Evolutionary conservation across 2,797 vertebrate species (phyloP).

Genomic region (Setipinna tenuifilis): DNA sequence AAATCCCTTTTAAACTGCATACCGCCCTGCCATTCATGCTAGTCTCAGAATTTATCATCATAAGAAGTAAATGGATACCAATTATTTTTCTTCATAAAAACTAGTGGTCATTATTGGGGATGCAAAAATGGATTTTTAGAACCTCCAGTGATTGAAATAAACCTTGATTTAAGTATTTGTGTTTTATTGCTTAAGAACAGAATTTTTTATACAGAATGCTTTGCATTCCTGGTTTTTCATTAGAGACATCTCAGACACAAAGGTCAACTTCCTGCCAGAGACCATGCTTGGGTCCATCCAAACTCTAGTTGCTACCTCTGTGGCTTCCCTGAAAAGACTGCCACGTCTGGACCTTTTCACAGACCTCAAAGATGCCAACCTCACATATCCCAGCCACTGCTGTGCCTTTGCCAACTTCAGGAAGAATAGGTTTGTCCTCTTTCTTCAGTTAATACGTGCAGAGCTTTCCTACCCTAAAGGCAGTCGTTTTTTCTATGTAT

Average conservation of each 20-base stretch:
- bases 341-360: slow-evolving; percentile 82
- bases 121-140: no score
- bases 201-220: no score
- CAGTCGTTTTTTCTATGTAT: background rate
- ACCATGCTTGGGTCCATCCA: slow-evolving; percentile 82
- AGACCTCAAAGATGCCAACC: slow-evolving; percentile 80
- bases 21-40: background rate
- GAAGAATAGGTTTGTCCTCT: slow-evolving; percentile 63
- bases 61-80: background rate
- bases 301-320: slow-evolving; percentile 81
- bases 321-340: slow-evolving; percentile 83
- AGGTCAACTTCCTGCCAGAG: slow-evolving; percentile 83
- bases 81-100: no score
- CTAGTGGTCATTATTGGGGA: no score
- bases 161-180: no score
- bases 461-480: background rate
- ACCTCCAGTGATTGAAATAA: no score
- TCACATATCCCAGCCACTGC: slow-evolving; percentile 95
- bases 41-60: background rate
- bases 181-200: no score
- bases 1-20: background rate
- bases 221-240: background rate
- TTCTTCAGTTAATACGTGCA: background rate
- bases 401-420: slow-evolving; percentile 84
- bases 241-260: slow-evolving; percentile 91